Conservation (phyloP, 2,888 invertebrate genomes). For the Pandemis cinnamomeana region DNA sequence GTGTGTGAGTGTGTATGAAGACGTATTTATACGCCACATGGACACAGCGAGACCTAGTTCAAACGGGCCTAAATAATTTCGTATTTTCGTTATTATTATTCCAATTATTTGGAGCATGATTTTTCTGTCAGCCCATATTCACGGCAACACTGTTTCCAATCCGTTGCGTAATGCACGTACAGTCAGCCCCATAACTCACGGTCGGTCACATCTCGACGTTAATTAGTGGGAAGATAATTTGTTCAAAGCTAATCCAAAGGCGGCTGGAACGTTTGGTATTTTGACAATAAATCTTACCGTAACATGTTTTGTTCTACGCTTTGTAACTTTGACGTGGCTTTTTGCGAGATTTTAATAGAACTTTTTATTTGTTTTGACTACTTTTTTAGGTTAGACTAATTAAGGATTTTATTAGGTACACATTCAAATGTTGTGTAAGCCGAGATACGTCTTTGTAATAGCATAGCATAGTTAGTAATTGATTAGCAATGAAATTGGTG, state of each 20-base stretch:
- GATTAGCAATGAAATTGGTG: background rate
- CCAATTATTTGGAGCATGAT: too few relatives aligned
- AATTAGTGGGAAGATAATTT: conserved; percentile 11
- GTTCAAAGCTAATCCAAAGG: conserved; percentile 4
- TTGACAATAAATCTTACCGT: conserved; percentile 6
- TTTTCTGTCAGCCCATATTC: background rate
- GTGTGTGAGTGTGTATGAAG: too few relatives aligned
- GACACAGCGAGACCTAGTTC: too few relatives aligned
- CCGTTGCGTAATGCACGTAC: conserved; percentile 28
- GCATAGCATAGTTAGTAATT: background rate
- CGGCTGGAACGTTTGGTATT: conserved; percentile 6
- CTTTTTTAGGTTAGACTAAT: background rate
- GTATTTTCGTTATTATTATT: too few relatives aligned
- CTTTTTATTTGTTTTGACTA: background rate
- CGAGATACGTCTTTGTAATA: background rate
- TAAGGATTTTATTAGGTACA: background rate
- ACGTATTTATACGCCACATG: too few relatives aligned
- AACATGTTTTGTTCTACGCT: conserved; percentile 8
- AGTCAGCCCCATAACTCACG: conserved; percentile 22
- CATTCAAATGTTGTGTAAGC: background rate
- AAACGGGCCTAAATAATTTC: too few relatives aligned
- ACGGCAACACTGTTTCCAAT: conserved; percentile 15
- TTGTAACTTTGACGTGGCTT: conserved; percentile 13
- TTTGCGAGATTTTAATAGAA: too few relatives aligned
- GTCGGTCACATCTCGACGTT: conserved; percentile 2